Conservation (phyloP, 2,797 vertebrate species). For the Zalophus californianus region DNA sequence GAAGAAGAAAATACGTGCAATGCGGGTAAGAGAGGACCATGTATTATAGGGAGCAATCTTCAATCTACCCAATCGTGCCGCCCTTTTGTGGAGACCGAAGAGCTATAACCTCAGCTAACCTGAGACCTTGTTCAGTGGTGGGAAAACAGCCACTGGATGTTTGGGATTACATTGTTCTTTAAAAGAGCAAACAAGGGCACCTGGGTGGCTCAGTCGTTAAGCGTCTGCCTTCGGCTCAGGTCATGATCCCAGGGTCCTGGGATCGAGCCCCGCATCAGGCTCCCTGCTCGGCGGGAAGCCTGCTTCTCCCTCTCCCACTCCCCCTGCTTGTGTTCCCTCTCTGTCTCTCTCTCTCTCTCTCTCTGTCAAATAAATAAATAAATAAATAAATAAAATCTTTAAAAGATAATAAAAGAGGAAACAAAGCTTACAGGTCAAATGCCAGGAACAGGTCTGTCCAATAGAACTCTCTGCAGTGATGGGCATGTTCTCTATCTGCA, state of each 20-base stretch:
- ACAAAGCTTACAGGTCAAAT: background rate
- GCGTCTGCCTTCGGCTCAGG: background rate
- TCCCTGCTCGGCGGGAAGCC: background rate
- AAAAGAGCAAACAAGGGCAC: background rate
- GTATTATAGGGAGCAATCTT: background rate
- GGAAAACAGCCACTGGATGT: background rate
- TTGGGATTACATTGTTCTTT: background rate
- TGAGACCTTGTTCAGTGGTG: background rate
- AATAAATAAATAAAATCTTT: background rate
- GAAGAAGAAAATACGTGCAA: background rate
- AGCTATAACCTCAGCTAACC: background rate
- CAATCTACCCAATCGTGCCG: background rate
- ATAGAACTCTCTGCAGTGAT: background rate
- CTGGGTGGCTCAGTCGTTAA: background rate
- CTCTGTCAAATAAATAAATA: background rate
- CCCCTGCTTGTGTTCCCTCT: background rate
- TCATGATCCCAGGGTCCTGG: background rate
- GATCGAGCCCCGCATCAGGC: background rate
- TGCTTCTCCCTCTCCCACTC: background rate
- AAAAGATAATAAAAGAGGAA: background rate
- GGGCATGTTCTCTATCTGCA: background rate
- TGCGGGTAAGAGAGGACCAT: rapidly evolving
- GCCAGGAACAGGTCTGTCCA: background rate
- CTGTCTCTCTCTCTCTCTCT: background rate
- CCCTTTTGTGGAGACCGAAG: background rate